Conservation (phyloP, 2,113 vertebrate genomes). For the Vanacampus margaritifer region DNA sequence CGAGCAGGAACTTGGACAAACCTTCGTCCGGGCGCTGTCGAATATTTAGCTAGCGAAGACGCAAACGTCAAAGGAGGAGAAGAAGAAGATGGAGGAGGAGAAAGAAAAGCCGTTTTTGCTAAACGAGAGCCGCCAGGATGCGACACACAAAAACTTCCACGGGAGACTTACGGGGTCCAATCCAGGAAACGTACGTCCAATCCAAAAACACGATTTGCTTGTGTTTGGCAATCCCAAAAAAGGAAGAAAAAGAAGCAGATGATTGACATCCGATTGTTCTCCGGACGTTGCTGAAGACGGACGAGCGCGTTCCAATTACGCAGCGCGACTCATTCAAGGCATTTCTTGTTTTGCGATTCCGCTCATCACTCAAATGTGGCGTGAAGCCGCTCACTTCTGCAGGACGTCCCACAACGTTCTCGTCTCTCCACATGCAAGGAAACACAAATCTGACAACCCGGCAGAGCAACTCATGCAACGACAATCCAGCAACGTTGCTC, state of each 20-base stretch:
- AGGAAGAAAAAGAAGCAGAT: too few relatives aligned
- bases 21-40: neutral
- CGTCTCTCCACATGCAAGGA: neutral
- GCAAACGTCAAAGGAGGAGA: neutral
- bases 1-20: neutral
- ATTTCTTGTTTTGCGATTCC: neutral
- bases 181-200: too few relatives aligned
- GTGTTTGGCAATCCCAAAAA: too few relatives aligned
- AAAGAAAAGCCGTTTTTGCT: constrained; percentile 24
- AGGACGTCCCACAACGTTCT: neutral
- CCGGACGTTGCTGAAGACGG: neutral
- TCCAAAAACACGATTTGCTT: too few relatives aligned
- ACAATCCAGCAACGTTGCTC: too few relatives aligned
- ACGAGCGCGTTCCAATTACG: neutral
- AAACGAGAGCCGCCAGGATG: constrained; percentile 14
- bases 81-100: neutral
- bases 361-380: neutral
- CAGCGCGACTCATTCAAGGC: neutral
- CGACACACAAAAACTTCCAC: neutral
- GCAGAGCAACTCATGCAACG: too few relatives aligned
- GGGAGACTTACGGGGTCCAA: too few relatives aligned
- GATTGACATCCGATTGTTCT: neutral
- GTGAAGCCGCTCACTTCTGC: too few relatives aligned
- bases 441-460: too few relatives aligned
- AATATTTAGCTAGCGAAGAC: neutral